phyloP scores from a whole-genome alignment of 1,140 invertebrate genomes.

The Eufriesea mexicana region DNA sequence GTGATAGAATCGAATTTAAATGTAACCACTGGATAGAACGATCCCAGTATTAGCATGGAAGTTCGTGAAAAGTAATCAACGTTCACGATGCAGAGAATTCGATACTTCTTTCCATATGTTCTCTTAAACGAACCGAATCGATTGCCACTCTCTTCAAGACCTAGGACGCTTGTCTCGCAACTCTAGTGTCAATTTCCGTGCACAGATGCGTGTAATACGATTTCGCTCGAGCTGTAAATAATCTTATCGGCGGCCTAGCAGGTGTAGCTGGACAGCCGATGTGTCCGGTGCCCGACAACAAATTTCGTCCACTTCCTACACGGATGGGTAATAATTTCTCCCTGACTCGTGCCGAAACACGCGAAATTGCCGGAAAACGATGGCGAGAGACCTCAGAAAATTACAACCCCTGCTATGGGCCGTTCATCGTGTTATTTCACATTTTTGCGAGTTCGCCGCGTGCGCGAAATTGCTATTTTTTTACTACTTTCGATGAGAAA shows the following conservation, averaged over 20 bases:
- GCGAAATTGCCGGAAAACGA: conserved; percentile 3
- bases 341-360: conserved; percentile 6
- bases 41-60: too few species aligned
- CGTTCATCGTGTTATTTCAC: background rate
- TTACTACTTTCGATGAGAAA: too few species aligned
- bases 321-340: conserved; percentile 33
- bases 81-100: background rate
- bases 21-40: too few species aligned
- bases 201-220: conserved; percentile 66
- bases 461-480: background rate
- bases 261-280: conserved; percentile 28
- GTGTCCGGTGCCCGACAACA: conserved; percentile 30
- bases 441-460: too few species aligned
- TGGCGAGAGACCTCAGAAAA: background rate
- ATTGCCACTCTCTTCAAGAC: conserved; percentile 41
- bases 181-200: conserved; percentile 52
- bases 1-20: too few species aligned
- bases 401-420: too few species aligned
- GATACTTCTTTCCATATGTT: background rate
- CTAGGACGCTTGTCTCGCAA: conserved; percentile 15
- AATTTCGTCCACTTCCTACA: conserved; percentile 30
- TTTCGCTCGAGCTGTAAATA: conserved; percentile 63
- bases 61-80: background rate
- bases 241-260: conserved; percentile 61
- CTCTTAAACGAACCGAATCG: conserved; percentile 32